Evolutionary conservation across 2,888 invertebrate species (phyloP).

Genomic region (Acleris laterana): DNA sequence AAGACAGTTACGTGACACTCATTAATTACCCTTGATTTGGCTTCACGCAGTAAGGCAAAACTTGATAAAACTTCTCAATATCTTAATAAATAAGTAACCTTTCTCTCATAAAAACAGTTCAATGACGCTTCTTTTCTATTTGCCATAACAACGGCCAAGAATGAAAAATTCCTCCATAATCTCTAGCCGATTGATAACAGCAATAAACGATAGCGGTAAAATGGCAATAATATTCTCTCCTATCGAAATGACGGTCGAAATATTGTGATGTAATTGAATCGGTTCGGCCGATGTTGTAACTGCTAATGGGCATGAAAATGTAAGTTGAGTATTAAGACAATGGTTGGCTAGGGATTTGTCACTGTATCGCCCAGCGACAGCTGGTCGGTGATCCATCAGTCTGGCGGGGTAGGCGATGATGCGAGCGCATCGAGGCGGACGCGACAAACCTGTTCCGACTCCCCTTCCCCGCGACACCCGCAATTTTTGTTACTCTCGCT

Average conservation of each 20-base stretch:
- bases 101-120: not conserved
- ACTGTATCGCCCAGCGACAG: slow-evolving; percentile 9
- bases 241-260: slow-evolving; percentile 7
- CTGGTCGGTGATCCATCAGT: slow-evolving; percentile 9
- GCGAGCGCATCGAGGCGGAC: slow-evolving; percentile 36
- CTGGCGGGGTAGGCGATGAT: slow-evolving; percentile 25
- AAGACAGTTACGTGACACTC: too few species aligned
- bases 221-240: slow-evolving; percentile 12
- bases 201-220: slow-evolving; percentile 13
- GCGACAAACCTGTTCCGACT: slow-evolving; percentile 72
- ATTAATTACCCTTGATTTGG: too few species aligned
- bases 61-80: not conserved
- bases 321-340: not conserved
- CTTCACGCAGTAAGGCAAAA: too few species aligned
- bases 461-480: slow-evolving; percentile 57
- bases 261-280: not conserved
- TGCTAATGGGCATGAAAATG: not conserved
- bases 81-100: not conserved
- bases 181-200: slow-evolving; percentile 22
- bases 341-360: slow-evolving; percentile 6
- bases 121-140: not conserved
- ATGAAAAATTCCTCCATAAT: slow-evolving; percentile 17
- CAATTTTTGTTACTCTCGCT: slow-evolving; percentile 63
- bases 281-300: not conserved
- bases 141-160: not conserved